phyloP scores from a whole-genome alignment of 2,113 vertebrate species.

The Gopherus evgoodei region DNA sequence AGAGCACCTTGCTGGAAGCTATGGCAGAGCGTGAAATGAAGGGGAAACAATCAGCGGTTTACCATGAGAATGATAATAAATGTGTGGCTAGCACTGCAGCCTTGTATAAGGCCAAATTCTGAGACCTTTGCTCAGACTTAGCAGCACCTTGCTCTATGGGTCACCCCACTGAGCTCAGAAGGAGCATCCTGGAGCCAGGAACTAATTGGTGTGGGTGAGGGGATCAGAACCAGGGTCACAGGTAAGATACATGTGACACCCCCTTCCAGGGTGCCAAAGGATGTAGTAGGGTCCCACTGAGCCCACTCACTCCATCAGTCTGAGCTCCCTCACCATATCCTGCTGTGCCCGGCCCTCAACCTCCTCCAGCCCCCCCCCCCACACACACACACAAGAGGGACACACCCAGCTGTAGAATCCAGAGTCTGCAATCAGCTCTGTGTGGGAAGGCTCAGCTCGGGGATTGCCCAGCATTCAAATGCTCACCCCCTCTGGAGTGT shows the following conservation, averaged over 20 bases:
- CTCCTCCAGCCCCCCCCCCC: no score
- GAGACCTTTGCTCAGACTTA: neutral
- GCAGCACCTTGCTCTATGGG: accelerated
- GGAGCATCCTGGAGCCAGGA: neutral
- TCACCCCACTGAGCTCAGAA: neutral
- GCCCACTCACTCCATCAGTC: no score
- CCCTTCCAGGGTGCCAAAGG: neutral
- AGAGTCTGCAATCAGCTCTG: no score
- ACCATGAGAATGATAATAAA: neutral
- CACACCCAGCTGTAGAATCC: no score
- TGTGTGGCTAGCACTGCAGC: neutral
- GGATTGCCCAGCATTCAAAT: no score
- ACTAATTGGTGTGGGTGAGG: neutral
- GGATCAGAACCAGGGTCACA: neutral
- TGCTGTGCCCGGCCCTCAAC: no score
- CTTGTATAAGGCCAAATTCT: neutral
- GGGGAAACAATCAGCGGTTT: slow-evolving; percentile 32
- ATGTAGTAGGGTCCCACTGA: no score
- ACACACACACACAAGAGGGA: no score
- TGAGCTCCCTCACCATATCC: no score
- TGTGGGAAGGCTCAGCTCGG: no score
- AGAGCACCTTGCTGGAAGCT: slow-evolving; percentile 33
- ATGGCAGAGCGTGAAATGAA: neutral
- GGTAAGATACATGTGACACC: accelerated
- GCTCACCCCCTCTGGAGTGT: no score